These are phyloP conservation scores for Agrotis ipsilon DNA, from an alignment of 2,888 invertebrate species.

Conservation along the genomic window DNA sequence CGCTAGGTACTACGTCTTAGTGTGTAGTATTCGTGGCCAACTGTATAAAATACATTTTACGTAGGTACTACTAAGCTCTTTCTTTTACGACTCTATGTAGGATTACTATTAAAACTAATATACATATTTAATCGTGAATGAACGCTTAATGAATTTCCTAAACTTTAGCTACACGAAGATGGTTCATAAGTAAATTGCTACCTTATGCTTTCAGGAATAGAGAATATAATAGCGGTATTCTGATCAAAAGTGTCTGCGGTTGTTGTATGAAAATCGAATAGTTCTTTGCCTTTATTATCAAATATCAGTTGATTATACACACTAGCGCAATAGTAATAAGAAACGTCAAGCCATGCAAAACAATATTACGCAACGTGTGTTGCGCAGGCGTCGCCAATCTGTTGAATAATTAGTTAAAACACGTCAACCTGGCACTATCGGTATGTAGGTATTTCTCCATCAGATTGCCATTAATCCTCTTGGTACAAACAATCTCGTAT, in stretches of 20 bases:
- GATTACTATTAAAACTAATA: slow-evolving; percentile 6
- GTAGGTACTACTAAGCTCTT: slow-evolving; percentile 26
- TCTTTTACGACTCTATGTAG: slow-evolving; percentile 13
- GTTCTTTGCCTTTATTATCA: not conserved
- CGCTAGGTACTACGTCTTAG: slow-evolving; percentile 2
- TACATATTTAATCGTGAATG: slow-evolving; percentile 26
- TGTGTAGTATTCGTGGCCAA: slow-evolving; percentile 29
- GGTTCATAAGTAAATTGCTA: not conserved
- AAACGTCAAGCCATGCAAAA: slow-evolving; percentile 17
- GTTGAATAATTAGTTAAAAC: slow-evolving; percentile 25
- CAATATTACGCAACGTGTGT: slow-evolving; percentile 29
- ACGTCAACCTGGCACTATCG: slow-evolving; percentile 10
- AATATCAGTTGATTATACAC: not conserved
- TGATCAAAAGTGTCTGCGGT: no score
- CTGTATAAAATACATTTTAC: slow-evolving; percentile 28
- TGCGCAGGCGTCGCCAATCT: slow-evolving; percentile 19
- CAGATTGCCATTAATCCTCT: slow-evolving; percentile 61
- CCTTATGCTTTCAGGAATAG: not conserved
- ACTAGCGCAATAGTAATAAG: not conserved
- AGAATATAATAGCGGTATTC: no score
- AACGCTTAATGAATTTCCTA: slow-evolving; percentile 7
- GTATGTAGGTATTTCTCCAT: slow-evolving; percentile 5
- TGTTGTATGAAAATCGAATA: not conserved
- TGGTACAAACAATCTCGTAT: slow-evolving; percentile 62
- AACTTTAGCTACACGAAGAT: slow-evolving; percentile 1